Evolutionary conservation across 2,888 invertebrate species (phyloP).

Genomic region (Sarcophaga rosellei): DNA sequence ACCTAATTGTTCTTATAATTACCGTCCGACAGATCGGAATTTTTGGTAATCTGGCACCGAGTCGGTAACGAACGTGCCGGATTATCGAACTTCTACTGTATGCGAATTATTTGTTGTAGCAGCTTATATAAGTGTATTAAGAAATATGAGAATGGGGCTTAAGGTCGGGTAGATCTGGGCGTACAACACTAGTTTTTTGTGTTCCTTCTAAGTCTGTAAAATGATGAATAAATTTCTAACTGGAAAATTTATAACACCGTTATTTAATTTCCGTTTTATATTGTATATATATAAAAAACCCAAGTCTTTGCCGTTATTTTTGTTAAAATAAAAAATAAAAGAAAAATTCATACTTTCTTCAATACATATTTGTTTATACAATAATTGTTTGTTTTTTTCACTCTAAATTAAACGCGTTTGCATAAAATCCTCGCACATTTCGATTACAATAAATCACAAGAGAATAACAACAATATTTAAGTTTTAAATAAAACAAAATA

Average conservation of each 20-base stretch:
- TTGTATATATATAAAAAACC: background rate
- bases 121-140: too few species aligned
- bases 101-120: too few species aligned
- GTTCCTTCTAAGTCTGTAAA: background rate
- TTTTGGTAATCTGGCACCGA: too few species aligned
- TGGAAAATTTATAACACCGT: background rate
- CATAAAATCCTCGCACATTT: slow-evolving; percentile 58
- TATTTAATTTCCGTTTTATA: background rate
- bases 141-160: too few species aligned
- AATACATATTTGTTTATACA: background rate
- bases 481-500: slow-evolving; percentile 13
- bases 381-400: background rate
- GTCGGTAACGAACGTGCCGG: too few species aligned
- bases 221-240: background rate
- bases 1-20: too few species aligned
- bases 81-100: too few species aligned
- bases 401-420: slow-evolving; percentile 7
- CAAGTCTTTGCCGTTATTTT: slow-evolving; percentile 1
- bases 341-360: slow-evolving; percentile 17
- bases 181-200: too few species aligned
- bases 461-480: slow-evolving; percentile 28
- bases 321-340: slow-evolving; percentile 7
- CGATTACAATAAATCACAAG: slow-evolving; percentile 16
- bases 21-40: too few species aligned
- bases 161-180: too few species aligned